phyloP scores from a whole-genome alignment of 2,113 vertebrate genomes.

The Micronycteris hirsuta region DNA sequence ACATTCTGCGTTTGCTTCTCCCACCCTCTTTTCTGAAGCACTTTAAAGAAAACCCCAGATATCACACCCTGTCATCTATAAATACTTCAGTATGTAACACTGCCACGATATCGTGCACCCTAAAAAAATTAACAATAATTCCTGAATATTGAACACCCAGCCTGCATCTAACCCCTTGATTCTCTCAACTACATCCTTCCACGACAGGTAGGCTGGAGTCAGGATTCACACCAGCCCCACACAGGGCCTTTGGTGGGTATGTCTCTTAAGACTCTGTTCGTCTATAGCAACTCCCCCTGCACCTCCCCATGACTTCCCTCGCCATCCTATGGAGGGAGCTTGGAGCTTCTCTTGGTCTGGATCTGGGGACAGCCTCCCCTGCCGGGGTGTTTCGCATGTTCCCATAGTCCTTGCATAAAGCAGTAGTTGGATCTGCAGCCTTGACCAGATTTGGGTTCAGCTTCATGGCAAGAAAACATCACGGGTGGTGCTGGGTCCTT shows the following conservation, averaged over 20 bases:
- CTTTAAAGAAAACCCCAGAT: neutral
- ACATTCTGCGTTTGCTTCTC: neutral
- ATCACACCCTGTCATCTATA: neutral
- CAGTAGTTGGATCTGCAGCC: neutral
- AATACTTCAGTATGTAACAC: neutral
- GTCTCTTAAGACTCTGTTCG: neutral
- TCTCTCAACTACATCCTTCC: neutral
- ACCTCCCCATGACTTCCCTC: neutral
- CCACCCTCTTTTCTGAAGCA: neutral
- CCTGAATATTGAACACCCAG: neutral
- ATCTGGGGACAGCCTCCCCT: neutral
- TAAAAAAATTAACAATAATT: neutral
- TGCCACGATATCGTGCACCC: neutral
- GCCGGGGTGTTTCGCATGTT: neutral
- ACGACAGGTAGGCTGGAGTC: neutral
- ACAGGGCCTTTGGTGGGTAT: too few species aligned
- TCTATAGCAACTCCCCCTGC: neutral
- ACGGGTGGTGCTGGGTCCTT: rapidly evolving
- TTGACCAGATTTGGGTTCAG: neutral
- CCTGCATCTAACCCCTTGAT: neutral
- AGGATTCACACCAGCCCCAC: neutral
- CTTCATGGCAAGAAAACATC: neutral
- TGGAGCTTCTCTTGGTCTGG: too few species aligned
- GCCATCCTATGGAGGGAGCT: neutral
- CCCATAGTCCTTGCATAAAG: neutral